Conservation (phyloP, 2,888 invertebrate species). For the Drosophila merina region DNA sequence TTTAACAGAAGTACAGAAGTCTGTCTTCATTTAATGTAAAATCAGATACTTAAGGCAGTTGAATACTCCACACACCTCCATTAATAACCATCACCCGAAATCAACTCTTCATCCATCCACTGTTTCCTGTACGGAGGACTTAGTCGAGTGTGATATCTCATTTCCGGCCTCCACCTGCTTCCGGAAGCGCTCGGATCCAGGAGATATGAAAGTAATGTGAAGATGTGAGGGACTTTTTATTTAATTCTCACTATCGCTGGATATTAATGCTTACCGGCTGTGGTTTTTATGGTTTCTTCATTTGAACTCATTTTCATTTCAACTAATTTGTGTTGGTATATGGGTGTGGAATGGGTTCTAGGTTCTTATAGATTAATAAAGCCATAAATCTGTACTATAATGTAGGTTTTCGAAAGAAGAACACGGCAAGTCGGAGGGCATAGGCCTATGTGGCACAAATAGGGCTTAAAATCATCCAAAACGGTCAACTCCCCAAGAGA, state of each 20-base stretch:
- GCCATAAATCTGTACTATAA: not conserved
- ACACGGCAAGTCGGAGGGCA: not conserved
- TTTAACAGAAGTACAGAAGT: not conserved
- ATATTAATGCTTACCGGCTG: not conserved
- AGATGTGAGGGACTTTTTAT: not conserved
- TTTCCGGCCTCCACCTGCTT: slow-evolving; percentile 53
- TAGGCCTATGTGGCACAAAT: not conserved
- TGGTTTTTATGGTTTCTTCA: not conserved
- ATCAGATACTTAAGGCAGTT: not conserved
- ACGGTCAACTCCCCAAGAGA: not conserved
- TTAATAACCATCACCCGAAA: not conserved
- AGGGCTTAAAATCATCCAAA: not conserved
- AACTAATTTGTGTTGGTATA: not conserved
- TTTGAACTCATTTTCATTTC: not conserved
- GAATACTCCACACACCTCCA: not conserved
- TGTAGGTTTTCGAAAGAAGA: not conserved
- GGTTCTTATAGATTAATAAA: not conserved
- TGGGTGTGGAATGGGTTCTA: not conserved
- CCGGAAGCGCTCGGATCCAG: not conserved
- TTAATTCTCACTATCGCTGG: not conserved
- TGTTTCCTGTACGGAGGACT: slow-evolving; percentile 59
- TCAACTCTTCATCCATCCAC: slow-evolving; percentile 2
- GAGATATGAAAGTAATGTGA: not conserved
- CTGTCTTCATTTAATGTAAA: not conserved
- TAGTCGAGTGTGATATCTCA: slow-evolving; percentile 75